These are phyloP conservation scores for Holcopasites calliopsidis DNA, from an alignment of 1,140 invertebrate genomes.

Conservation along the genomic window DNA sequence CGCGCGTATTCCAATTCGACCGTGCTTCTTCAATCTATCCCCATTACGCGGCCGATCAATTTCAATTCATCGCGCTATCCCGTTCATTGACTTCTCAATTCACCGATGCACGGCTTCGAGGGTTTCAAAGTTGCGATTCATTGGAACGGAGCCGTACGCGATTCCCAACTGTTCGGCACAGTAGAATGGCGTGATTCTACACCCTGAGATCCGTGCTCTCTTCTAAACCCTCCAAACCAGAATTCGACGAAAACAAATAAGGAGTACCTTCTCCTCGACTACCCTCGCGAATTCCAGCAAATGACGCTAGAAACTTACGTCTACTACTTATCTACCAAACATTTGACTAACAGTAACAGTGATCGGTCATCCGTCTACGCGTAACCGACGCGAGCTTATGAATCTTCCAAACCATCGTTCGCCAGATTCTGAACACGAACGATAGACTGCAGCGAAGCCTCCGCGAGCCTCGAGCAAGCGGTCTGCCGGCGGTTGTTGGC, in stretches of 20 bases:
- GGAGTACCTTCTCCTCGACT: background rate
- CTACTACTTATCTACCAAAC: no score
- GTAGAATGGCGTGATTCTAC: background rate
- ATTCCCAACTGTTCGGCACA: background rate
- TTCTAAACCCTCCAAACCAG: no score
- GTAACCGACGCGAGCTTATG: no score
- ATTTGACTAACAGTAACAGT: no score
- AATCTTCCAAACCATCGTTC: no score
- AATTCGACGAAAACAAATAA: no score
- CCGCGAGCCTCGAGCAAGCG: background rate
- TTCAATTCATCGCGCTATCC: constrained; percentile 32
- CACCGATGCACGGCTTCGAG: constrained; percentile 21
- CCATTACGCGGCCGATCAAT: constrained; percentile 44
- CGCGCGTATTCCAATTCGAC: constrained; percentile 40
- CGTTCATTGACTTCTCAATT: constrained; percentile 46
- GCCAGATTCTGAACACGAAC: no score
- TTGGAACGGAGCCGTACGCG: background rate
- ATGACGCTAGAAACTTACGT: no score
- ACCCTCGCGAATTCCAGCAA: background rate
- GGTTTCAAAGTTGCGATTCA: constrained; percentile 18
- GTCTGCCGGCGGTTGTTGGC: background rate
- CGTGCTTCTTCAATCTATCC: constrained; percentile 38
- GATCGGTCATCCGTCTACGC: no score
- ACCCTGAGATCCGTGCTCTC: no score
- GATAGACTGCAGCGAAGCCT: background rate